Conservation (phyloP, 1,140 invertebrate species). For the Thereuonema tuberculata region DNA sequence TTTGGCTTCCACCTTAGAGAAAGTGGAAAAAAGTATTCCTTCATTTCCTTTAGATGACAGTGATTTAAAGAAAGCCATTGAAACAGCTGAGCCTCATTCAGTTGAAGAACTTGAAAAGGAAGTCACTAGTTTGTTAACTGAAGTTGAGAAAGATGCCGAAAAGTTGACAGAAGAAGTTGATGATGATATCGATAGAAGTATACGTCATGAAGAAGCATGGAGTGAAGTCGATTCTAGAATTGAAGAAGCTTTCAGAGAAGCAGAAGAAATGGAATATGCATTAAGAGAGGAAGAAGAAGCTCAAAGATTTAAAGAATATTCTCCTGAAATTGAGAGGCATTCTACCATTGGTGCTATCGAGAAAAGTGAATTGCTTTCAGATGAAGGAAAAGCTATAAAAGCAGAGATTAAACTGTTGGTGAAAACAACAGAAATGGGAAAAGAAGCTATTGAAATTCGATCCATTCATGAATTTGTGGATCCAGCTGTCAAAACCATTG, state of each 20-base stretch:
- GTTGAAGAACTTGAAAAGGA: not conserved
- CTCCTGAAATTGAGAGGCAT: not conserved
- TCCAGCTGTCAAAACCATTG: slow-evolving; percentile 1
- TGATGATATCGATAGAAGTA: not conserved
- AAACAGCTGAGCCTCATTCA: not conserved
- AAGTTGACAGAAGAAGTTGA: not conserved
- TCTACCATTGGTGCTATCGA: not conserved
- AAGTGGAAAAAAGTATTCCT: not conserved
- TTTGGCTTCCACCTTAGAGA: slow-evolving; percentile 9
- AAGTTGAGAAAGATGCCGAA: not conserved
- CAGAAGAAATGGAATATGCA: slow-evolving; percentile 1
- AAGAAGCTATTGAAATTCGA: slow-evolving; percentile 39
- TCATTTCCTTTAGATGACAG: not conserved
- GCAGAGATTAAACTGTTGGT: slow-evolving; percentile 40
- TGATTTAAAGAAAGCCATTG: not conserved
- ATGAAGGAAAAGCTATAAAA: slow-evolving; percentile 21
- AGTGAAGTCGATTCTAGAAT: not conserved
- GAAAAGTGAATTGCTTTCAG: not conserved
- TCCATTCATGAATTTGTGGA: slow-evolving; percentile 36
- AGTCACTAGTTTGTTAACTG: not conserved
- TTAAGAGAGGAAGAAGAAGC: slow-evolving; percentile 1
- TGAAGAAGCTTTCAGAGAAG: not conserved
- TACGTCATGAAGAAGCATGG: not conserved
- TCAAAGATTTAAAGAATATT: not conserved
- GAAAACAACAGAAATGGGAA: slow-evolving; percentile 35